Base-by-base conservation (phyloP, 2,888 invertebrate genomes). In the Podotricha telesiphe region DNA sequence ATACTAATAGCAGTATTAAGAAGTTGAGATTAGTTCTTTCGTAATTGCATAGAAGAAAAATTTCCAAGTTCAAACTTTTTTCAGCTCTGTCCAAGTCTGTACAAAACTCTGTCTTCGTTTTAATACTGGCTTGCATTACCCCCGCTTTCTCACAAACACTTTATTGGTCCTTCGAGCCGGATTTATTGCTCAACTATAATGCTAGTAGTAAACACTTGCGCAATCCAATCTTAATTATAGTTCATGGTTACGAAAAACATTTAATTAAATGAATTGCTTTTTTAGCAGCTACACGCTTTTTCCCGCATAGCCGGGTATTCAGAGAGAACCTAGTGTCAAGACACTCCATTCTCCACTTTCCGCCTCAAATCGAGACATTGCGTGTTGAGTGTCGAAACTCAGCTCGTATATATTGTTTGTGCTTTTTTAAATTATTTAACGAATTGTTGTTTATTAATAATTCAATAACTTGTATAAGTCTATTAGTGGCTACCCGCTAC, bases 121-220 rank as follows among this genome's bases (percentile, higher is more conserved):
- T 73, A 71, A 73, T 74, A 70, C 71, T 63, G 70, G 66, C 69
- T 71, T 75, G 76, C 74, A 74, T 74, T 73, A 68, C 68, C 45
- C 70, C 40, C 67, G 67, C 80, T 69, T 73, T 80, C 79, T 78
- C 78, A 78, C 80, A 78, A 79, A 79, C 80, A 81, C 83, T 87
- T 86, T 83, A 86, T 86, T 84, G 83, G 85, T 82, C 85, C 85
- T 85, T 74, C 80, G 83, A 82, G 85, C 76, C 77, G 80, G 82
- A 86, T 87, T 88, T 85, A 87, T 81, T 76, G 75, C 77, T 67
- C 72, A 74, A 78, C 82, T 79, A 81, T 83, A 84, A 85, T 81
- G 79, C 79, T 77, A 77, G 82, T 80, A 81, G 82, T 86, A 86
- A 86, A 86, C 86, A 82, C 84, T 83, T 80, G 82, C 79, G 83